Evolutionary conservation across 1,140 invertebrate genomes (phyloP).

Genomic region (Heliconius himera): DNA sequence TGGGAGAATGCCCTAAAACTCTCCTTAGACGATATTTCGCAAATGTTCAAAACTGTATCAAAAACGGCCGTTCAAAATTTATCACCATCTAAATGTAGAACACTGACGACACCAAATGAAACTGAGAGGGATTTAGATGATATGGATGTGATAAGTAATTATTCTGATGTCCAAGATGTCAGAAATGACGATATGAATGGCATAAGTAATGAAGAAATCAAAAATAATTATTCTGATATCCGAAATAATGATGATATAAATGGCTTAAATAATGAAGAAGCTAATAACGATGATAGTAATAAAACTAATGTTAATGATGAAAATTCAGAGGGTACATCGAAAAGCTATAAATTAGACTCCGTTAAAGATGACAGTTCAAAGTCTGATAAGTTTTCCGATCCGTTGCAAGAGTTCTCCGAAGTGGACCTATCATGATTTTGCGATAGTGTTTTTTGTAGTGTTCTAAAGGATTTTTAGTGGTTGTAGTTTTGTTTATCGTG

Average conservation of each 20-base stretch:
- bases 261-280: neutral
- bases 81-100: conserved; percentile 55
- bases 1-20: conserved; percentile 68
- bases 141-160: conserved; percentile 48
- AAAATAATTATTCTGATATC: neutral
- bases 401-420: conserved; percentile 63
- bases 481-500: neutral
- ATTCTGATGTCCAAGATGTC: conserved; percentile 40
- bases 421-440: conserved; percentile 68
- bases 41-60: conserved; percentile 72
- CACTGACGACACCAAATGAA: conserved; percentile 51
- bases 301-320: conserved; percentile 9
- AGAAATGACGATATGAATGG: conserved; percentile 21
- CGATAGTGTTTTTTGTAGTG: conserved; percentile 55
- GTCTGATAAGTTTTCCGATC: conserved; percentile 48
- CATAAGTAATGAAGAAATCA: neutral
- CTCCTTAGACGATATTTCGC: conserved; percentile 52
- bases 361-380: conserved; percentile 42
- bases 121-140: conserved; percentile 57
- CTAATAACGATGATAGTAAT: neutral
- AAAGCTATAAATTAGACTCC: conserved; percentile 31
- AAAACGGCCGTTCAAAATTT: conserved; percentile 67
- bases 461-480: conserved; percentile 51
- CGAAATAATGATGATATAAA: neutral
- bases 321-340: neutral